Evolutionary conservation across 1,140 invertebrate species (phyloP).

Genomic region (Plutomurus gul): DNA sequence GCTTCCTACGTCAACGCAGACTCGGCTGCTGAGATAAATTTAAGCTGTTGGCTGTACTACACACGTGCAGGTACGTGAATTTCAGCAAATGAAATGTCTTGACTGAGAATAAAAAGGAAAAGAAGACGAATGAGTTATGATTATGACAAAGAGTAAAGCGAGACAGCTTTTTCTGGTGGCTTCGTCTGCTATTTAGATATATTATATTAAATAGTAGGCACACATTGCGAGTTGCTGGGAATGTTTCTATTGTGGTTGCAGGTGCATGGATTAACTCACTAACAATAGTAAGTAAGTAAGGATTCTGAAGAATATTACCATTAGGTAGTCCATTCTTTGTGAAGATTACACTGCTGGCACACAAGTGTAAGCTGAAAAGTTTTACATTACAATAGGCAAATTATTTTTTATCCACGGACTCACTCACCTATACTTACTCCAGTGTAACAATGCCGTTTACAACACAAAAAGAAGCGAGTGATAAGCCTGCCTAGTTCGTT

Average conservation of each 20-base stretch:
- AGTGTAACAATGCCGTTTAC: neutral
- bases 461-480: neutral
- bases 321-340: neutral
- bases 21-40: too few relatives aligned
- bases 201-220: too few relatives aligned
- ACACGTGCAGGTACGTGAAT: too few relatives aligned
- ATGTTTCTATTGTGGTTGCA: slow-evolving; percentile 9
- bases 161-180: slow-evolving; percentile 10
- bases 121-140: slow-evolving; percentile 27
- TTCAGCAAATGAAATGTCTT: too few relatives aligned
- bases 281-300: neutral
- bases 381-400: neutral
- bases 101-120: neutral
- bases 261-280: slow-evolving; percentile 16
- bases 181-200: too few relatives aligned
- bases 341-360: neutral
- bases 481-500: neutral
- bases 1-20: neutral
- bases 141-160: slow-evolving; percentile 13
- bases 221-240: slow-evolving; percentile 1
- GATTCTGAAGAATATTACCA: neutral
- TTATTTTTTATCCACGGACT: neutral
- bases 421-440: neutral
- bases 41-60: too few relatives aligned
- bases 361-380: neutral